Evolutionary conservation across 2,113 vertebrate genomes (phyloP).

Genomic region (Scomber scombrus): DNA sequence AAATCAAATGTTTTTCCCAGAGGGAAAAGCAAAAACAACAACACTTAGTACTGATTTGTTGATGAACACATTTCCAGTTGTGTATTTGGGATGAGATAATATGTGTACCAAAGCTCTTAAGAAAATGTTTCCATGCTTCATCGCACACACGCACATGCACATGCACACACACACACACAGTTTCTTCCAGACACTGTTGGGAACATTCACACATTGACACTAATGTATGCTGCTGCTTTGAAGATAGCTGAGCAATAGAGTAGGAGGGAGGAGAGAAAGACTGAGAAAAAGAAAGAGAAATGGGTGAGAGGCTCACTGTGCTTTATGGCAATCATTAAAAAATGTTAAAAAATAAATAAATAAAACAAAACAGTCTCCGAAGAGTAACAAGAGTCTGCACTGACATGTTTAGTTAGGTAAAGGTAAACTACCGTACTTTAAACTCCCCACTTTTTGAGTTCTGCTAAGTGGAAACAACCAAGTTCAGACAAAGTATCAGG

Average conservation of each 20-base stretch:
- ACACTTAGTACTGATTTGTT: conserved; percentile 22
- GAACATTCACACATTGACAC: conserved; percentile 43
- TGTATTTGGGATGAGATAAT: conserved; percentile 20
- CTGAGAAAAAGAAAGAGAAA: neutral
- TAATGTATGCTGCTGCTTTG: conserved; percentile 64
- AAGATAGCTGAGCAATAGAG: conserved; percentile 45
- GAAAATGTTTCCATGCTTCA: conserved; percentile 15
- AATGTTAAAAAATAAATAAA: too few species aligned
- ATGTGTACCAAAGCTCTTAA: conserved; percentile 14
- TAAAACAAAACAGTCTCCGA: neutral
- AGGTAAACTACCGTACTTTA: neutral
- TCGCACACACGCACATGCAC: neutral
- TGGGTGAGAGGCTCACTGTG: conserved; percentile 17
- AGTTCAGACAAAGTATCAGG: too few species aligned
- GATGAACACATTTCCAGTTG: neutral
- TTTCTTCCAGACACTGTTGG: conserved; percentile 24
- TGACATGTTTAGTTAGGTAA: conserved; percentile 5
- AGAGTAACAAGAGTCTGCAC: neutral
- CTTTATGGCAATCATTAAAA: conserved; percentile 38
- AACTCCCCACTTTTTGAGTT: neutral
- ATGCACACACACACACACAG: conserved; percentile 11
- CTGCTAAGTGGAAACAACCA: too few species aligned
- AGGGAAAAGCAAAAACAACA: conserved; percentile 1
- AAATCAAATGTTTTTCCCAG: neutral
- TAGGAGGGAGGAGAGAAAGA: conserved; percentile 16